Conservation (phyloP, 2,113 vertebrate species). For the Prochilodus magdalenae region DNA sequence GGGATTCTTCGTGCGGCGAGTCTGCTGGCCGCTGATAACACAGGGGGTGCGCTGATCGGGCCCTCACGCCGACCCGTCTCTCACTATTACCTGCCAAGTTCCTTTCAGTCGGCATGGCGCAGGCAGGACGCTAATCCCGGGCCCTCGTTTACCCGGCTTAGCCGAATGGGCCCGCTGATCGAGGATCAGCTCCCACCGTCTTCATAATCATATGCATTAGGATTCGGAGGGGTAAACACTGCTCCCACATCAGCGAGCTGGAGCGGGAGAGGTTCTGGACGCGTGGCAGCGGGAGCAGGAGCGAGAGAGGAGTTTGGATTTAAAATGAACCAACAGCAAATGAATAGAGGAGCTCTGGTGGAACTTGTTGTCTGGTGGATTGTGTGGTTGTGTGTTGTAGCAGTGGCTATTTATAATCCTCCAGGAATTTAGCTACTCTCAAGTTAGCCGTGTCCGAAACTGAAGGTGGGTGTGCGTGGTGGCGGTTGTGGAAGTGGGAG, state of each 20-base stretch:
- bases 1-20: neutral
- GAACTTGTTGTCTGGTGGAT: neutral
- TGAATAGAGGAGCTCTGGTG: neutral
- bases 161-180: constrained; percentile 17
- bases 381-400: neutral
- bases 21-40: constrained; percentile 37
- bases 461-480: neutral
- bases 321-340: neutral
- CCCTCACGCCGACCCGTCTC: constrained; percentile 30
- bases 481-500: neutral
- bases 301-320: constrained; percentile 15
- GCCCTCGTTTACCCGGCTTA: constrained; percentile 22
- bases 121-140: constrained; percentile 29
- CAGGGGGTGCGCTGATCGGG: constrained; percentile 10
- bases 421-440: neutral
- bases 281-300: neutral
- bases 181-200: constrained; percentile 9
- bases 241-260: constrained; percentile 9
- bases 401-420: neutral
- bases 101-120: constrained; percentile 5
- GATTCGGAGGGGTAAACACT: constrained; percentile 17
- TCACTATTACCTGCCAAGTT: constrained; percentile 21
- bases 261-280: neutral
- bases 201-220: constrained; percentile 31
- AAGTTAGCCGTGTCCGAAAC: no score